Base-by-base conservation (phyloP, 2,888 invertebrate genomes). In the Drosophila ustulata region DNA sequence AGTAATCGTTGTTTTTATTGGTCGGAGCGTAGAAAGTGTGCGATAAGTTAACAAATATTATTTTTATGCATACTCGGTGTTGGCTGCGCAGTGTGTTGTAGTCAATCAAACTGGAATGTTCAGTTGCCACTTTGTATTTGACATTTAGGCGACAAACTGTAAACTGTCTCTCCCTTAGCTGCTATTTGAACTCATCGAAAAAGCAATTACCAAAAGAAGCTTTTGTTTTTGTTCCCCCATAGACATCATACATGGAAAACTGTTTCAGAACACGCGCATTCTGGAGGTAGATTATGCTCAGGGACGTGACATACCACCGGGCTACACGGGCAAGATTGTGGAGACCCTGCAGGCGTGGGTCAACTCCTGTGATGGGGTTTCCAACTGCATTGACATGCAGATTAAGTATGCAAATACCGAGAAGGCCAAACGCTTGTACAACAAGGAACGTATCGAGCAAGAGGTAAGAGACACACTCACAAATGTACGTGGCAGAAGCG, bases 251-350 rank as follows among this genome's bases (percentile, higher is more conserved):
- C 97, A 97, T 80, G 99, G 98, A 2, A 99, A 98, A 93, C 93
- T 99, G 76, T 99, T 99, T 92, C 99, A 99, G 92, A 97, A 97
- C 90, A 97, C 98, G 92, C 96, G 97, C 80, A 96, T 96, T 75
- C 93, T 99, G 39, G 98, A 99, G 93, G 96, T 99, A 0, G 98
- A 99, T 91, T 98, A 97, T 84, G 98, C 98, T 0, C 95, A 98
- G 37, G 98, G 98, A 0, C 94, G 99, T 18, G 99, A 99, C 90
- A 98, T 98, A 32, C 94, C 96, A 37, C 94, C 96, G 0, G 96
- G 96, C 56, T 97, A 98, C 90, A 95, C 98, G 0, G 94, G 95
- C 9, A 94, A 95, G 64, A 97, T 98, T 52, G 95, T 96, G 0
- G 94, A 95, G 67, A 97, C 97, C 7, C 93, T 98, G 26, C 95